Base-by-base conservation (phyloP, 2,888 invertebrate genomes). In the Drosophila niveifrons region DNA sequence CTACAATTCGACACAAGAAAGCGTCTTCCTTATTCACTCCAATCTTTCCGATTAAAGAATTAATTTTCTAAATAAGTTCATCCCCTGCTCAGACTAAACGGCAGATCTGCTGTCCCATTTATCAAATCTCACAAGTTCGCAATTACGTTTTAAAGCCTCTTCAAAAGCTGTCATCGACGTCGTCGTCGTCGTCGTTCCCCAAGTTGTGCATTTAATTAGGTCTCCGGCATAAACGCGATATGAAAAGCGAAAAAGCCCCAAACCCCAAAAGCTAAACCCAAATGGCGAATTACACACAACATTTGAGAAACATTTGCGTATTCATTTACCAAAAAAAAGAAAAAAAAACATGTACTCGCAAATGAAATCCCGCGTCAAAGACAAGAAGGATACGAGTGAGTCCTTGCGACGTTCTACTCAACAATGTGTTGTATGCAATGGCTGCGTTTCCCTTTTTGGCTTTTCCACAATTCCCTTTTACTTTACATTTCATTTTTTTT, bases 211-310 rank as follows among this genome's bases (percentile, higher is more conserved):
- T 81, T 87, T 87, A 87, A 82, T 82, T 87, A 84, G 82, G 82
- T 84, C 59, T 36, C 63, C 23, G 50, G 44, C 31, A 70, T 70
- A 67, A 84, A 73, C 70, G 55, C 36, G 28, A 41, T 39, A 58
- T 51, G 47, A 67, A 61, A 48, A 44, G 34, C 44, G 59, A 66
- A 64, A 11, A 23, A 23, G 0, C 36, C 58, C 34, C 66, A 71
- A 61, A 61, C 72, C 50, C 75, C 71, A 78, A 58, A 66, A 64
- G 55, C 29, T 62, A 68, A 61, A 66, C 72, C 50, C 75, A 74
- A 78, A 75, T 57, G 75, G 75, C 67, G 69, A 72, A 82, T 82
- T 85, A 86, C 82, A 83, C 87, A 86, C 67, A 77, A 65, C 82
- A 84, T 78, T 78, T 73, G 78, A 46, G 68, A 58, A 65, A 71